Conservation (phyloP, 2,888 invertebrate genomes). For the Mesoligia furuncula region DNA sequence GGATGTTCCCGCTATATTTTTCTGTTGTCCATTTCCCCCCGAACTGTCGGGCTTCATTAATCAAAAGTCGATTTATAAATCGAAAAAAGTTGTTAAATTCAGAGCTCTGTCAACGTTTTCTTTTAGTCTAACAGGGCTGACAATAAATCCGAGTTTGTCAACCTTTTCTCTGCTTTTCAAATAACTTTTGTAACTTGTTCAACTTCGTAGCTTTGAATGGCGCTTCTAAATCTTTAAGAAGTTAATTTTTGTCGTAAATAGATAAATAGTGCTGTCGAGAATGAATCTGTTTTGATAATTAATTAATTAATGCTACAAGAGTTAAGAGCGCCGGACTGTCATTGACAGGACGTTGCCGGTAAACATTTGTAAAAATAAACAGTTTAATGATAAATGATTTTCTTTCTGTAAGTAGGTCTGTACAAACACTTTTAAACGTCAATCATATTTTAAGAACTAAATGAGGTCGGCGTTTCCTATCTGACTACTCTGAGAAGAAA, state of each 20-base stretch:
- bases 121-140: constrained; percentile 46
- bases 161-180: constrained; percentile 30
- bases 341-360: not conserved
- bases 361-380: not conserved
- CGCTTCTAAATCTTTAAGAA: not conserved
- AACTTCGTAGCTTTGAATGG: constrained; percentile 3
- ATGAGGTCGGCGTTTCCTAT: not conserved
- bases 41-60: constrained; percentile 38
- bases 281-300: not conserved
- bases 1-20: constrained; percentile 20
- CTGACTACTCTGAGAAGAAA: not conserved
- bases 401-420: not conserved
- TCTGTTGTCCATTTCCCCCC: constrained; percentile 31
- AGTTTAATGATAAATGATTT: not conserved
- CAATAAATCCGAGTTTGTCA: constrained; percentile 28
- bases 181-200: constrained; percentile 24
- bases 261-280: not conserved
- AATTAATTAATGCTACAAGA: not conserved
- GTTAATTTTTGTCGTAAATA: not conserved
- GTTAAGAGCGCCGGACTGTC: not conserved
- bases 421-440: not conserved
- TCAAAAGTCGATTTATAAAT: constrained; percentile 52
- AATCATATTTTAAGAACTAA: not conserved
- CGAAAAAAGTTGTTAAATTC: constrained; percentile 49
- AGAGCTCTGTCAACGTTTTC: constrained; percentile 33